These are phyloP conservation scores for Pongo pygmaeus DNA, from an alignment of 2,113 vertebrate species.

Conservation along the genomic window DNA sequence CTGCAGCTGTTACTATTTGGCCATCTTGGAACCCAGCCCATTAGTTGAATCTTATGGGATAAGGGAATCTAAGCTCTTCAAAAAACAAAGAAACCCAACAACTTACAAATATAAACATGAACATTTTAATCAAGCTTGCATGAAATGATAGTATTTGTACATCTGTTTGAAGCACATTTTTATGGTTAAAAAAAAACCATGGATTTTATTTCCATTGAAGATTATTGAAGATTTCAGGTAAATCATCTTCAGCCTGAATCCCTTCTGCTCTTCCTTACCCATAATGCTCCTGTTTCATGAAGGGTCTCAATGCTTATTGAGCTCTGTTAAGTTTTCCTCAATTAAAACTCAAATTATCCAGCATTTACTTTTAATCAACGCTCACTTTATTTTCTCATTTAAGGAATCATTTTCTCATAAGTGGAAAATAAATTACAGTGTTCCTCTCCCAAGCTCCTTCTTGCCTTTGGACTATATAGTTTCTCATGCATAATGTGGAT, in stretches of 20 bases:
- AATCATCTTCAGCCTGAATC: not conserved
- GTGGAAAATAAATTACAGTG: slow-evolving; percentile 40
- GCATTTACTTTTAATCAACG: slow-evolving; percentile 47
- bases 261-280: not conserved
- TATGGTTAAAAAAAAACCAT: not conserved
- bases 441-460: not conserved
- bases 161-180: not conserved
- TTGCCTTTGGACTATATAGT: slow-evolving; percentile 15
- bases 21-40: too few species aligned
- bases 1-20: too few species aligned
- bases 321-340: not conserved
- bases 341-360: slow-evolving; percentile 46
- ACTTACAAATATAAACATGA: not conserved
- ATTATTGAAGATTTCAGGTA: not conserved
- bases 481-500: not conserved
- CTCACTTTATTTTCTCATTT: slow-evolving; percentile 45
- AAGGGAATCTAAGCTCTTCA: not conserved
- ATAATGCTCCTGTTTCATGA: accelerated
- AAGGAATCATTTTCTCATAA: slow-evolving; percentile 41
- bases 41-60: not conserved
- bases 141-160: not conserved
- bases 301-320: not conserved
- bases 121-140: not conserved
- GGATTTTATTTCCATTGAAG: not conserved
- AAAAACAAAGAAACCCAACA: not conserved